Evolutionary conservation across 2,113 vertebrate species (phyloP).

Genomic region (Pagrus major): DNA sequence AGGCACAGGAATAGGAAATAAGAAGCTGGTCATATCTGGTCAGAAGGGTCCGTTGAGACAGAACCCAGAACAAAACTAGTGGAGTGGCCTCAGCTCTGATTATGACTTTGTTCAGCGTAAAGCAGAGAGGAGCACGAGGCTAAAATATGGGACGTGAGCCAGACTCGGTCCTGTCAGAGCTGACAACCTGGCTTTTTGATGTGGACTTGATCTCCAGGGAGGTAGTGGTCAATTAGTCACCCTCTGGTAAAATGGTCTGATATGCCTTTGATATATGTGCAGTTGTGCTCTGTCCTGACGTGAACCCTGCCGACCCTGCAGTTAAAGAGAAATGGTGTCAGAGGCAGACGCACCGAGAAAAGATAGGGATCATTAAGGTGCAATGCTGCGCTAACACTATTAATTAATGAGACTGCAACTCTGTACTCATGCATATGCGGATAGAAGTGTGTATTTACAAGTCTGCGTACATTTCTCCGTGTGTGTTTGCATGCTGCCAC

Average conservation of each 20-base stretch:
- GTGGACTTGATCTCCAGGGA: conserved; percentile 48
- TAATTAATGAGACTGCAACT: conserved; percentile 67
- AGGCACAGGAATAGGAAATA: conserved; percentile 43
- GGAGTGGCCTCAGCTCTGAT: conserved; percentile 4
- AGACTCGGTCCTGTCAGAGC: conserved; percentile 39
- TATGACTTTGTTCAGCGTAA: conserved; percentile 33
- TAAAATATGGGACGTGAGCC: conserved; percentile 33
- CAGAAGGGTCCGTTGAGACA: conserved; percentile 34
- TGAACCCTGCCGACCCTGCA: conserved; percentile 56
- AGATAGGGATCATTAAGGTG: conserved; percentile 65
- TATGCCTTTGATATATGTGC: conserved; percentile 59
- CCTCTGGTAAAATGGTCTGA: conserved; percentile 54
- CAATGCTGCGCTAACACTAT: conserved; percentile 42
- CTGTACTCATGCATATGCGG: conserved; percentile 45
- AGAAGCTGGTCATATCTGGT: conserved; percentile 49
- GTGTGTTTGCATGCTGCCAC: conserved; percentile 16
- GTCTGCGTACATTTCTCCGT: conserved; percentile 2
- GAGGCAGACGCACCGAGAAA: conserved; percentile 37
- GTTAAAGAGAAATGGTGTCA: conserved; percentile 45
- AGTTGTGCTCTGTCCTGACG: conserved; percentile 39
- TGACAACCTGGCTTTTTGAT: conserved; percentile 54
- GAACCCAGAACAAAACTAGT: conserved; percentile 30
- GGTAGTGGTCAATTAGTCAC: conserved; percentile 67
- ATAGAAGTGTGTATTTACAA: conserved; percentile 24
- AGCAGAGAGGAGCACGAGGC: conserved; percentile 12